These are phyloP conservation scores for Psophia crepitans DNA, from an alignment of 2,113 vertebrate species.

Conservation along the genomic window DNA sequence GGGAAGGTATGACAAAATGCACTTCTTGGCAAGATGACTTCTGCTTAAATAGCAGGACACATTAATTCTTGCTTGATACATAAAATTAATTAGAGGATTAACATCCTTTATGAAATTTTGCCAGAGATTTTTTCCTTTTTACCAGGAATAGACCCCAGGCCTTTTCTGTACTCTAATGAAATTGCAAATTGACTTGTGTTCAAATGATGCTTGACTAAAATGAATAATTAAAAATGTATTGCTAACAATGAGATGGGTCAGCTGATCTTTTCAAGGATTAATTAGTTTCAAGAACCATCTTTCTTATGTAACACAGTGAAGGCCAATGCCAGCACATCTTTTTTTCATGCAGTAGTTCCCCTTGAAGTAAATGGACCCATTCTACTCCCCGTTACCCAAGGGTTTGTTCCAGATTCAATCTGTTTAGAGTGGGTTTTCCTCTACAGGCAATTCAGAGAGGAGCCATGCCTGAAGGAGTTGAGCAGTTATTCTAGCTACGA, in stretches of 20 bases:
- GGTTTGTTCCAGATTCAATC: neutral
- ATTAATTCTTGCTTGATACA: constrained; percentile 76
- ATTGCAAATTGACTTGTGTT: constrained; percentile 83
- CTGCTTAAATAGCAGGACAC: constrained; percentile 72
- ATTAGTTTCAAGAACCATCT: constrained; percentile 70
- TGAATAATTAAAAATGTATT: constrained; percentile 81
- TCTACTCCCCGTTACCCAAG: constrained; percentile 10
- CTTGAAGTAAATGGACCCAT: constrained; percentile 1
- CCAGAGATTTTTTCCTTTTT: constrained; percentile 64
- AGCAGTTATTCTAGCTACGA: neutral
- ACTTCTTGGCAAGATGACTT: constrained; percentile 73
- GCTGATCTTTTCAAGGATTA: constrained; percentile 75
- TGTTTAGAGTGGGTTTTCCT: neutral
- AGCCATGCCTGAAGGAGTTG: neutral
- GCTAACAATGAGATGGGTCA: constrained; percentile 76
- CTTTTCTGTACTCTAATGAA: constrained; percentile 79
- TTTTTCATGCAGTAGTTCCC: neutral
- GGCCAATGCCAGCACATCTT: constrained; percentile 13
- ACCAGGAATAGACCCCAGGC: constrained; percentile 73
- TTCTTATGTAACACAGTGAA: constrained; percentile 53
- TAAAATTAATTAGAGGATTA: constrained; percentile 81
- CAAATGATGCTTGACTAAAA: constrained; percentile 81
- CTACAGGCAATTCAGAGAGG: neutral
- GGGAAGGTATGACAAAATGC: constrained; percentile 83
- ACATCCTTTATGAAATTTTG: constrained; percentile 75